phyloP scores from a whole-genome alignment of 2,888 invertebrate genomes.

The Slavum lentiscoides region DNA sequence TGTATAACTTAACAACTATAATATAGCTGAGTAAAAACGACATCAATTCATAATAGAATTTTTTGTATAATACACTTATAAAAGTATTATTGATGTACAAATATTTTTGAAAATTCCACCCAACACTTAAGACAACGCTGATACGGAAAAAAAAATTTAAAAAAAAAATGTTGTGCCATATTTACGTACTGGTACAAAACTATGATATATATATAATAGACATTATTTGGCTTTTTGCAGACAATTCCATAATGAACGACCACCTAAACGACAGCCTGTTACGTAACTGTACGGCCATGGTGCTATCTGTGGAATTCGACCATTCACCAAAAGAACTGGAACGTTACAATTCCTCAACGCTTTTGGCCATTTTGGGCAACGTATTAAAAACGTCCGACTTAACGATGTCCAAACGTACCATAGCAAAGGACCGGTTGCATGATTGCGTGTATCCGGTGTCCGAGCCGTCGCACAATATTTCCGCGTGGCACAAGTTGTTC shows the following conservation, averaged over 20 bases:
- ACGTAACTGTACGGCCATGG: slow-evolving; percentile 44
- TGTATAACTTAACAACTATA: no score
- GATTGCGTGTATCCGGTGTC: slow-evolving; percentile 60
- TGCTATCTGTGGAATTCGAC: slow-evolving; percentile 23
- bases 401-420: slow-evolving; percentile 39
- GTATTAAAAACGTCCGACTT: background rate
- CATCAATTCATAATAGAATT: no score
- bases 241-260: slow-evolving; percentile 8
- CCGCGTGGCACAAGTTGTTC: slow-evolving; percentile 59
- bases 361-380: slow-evolving; percentile 8
- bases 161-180: no score
- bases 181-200: no score
- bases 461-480: slow-evolving; percentile 64
- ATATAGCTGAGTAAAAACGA: no score
- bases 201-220: no score
- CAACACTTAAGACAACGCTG: no score
- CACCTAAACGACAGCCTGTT: slow-evolving; percentile 13
- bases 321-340: background rate
- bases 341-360: background rate
- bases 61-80: no score
- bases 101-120: no score
- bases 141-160: no score
- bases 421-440: slow-evolving; percentile 51
- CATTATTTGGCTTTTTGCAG: background rate
- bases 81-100: no score